Evolutionary conservation across 2,797 vertebrate species (phyloP), one percentile per base, ranked within the genome.

Genomic region (Austrolebias charrua): DNA sequence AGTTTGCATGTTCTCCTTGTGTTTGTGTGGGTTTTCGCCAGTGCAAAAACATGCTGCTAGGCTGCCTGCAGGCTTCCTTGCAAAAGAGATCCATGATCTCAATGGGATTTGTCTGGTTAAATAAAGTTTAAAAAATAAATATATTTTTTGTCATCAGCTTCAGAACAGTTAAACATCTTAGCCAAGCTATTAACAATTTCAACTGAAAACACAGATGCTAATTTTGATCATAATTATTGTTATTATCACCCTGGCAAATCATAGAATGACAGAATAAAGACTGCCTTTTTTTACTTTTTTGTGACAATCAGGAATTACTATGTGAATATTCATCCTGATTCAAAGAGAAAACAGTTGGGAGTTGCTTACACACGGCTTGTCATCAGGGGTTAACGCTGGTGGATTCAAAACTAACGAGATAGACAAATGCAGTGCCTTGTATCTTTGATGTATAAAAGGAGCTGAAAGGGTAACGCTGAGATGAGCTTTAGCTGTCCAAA

Each of bases 161-260:
- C 63, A 63, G 35, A 63, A 48, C 57, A 60, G 31, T 42, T 55
- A 69, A 61, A 60, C 54, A 58, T 48, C 52, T 55, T 78, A 33
- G 57, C 73, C 65, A 75, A 51, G 47, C 68, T 68, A 54, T 86
- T 76, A 77, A 66, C 59, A 66, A 82, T 80, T n/a, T 59, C 66
- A 60, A 55, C 18, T 45, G 14, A 75, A 43, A 28, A 52, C 53
- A 47, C 44, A 11, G 4, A 6, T 77, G 76, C 75, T 44, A 59
- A 56, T 69, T 72, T 38, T 18, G 8, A 33, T 40, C 38, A 44
- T 58, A 71, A 71, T 63, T 57, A 20, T 28, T 55, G 64, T 75
- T 60, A 69, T 81, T 58, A 66, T 70, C 59, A 55, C 20, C 24
- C 16, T 43, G 52, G 55, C 53, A 63, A 68, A 78, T 76, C 56